phyloP scores from a whole-genome alignment of 1,140 invertebrate species.

The Carposina sasakii region DNA sequence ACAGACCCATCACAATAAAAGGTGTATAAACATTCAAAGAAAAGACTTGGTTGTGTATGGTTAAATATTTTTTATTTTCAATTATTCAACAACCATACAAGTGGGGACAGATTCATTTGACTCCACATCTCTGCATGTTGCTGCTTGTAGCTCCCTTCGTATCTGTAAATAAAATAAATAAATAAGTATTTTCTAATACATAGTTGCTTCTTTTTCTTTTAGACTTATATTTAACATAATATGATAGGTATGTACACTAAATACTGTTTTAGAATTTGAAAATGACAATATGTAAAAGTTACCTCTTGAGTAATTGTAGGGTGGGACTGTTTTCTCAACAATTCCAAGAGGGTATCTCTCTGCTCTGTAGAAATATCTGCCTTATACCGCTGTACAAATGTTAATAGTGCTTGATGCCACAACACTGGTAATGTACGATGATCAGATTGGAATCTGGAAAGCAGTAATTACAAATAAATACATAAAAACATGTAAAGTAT shows the following conservation, averaged over 20 bases:
- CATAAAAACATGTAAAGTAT: no score
- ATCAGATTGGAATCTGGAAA: constrained; percentile 88
- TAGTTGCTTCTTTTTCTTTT: background rate
- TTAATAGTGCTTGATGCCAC: constrained; percentile 97
- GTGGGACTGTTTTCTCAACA: constrained; percentile 86
- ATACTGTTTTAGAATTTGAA: no score
- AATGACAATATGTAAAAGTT: no score
- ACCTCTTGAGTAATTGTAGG: constrained; percentile 89
- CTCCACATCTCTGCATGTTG: constrained; percentile 87
- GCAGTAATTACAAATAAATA: no score
- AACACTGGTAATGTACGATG: constrained; percentile 90
- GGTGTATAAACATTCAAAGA: constrained; percentile 7
- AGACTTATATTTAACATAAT: no score
- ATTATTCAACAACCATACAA: constrained; percentile 42
- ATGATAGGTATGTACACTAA: no score
- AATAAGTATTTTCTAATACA: background rate
- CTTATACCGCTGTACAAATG: constrained; percentile 97
- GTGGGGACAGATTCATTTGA: constrained; percentile 41
- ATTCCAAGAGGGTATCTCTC: constrained; percentile 85
- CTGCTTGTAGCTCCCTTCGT: constrained; percentile 86
- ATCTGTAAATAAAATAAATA: constrained; percentile 41
- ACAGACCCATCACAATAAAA: constrained; percentile 43
- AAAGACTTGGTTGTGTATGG: background rate
- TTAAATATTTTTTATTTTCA: constrained; percentile 15
- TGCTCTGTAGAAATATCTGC: constrained; percentile 95